Base-by-base conservation (phyloP, 2,113 vertebrate genomes). In the Callaeas wilsoni region DNA sequence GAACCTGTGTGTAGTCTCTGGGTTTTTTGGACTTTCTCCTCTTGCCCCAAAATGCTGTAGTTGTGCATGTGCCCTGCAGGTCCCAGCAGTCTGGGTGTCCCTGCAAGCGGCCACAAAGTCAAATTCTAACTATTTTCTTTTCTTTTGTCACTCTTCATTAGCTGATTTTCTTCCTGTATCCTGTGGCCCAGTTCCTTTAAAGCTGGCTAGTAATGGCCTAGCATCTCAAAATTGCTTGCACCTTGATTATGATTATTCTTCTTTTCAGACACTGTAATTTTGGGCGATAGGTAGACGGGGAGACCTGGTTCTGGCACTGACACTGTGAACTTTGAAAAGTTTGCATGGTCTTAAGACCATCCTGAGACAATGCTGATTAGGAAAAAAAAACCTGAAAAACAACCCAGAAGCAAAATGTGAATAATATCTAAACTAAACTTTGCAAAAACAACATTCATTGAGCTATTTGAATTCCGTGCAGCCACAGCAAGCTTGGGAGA, bases 381-480 rank as follows among this genome's bases (percentile, higher is more conserved):
- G 64, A 50, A 69, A n/a, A 22, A 35, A 49, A 59, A 16, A 4
- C 9, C 6, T 6, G 46, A 16, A 21, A 59, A 69, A 57, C 5
- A 27, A 15, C 16, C 30, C n/a, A 46, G 35, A 49, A 91, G 4
- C 8, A 69, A 77, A 68, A 42, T 16, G 29, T 47, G 60, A 59
- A 55, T 59, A 22, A 18, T 19, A 39, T 35, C 21, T 59, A 63
- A 84, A 42, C 39, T 23, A 55, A 86, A 84, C 71, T 60, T 95
- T 21, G 16, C 12, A 59, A 59, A 59, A 93, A 37, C 0, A 0
- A 32, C 49, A 15, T 33, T 84, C 26, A 11, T 49, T 50, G 90
- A 79, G 80, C 49, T 57, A 53, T 92, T 94, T 87, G 83, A 90
- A 96, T 96, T 94, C 92, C 64, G 3, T 79, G 41, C 56, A 70